phyloP scores from a whole-genome alignment of 1,140 invertebrate species.

The Colletes latitarsis region DNA sequence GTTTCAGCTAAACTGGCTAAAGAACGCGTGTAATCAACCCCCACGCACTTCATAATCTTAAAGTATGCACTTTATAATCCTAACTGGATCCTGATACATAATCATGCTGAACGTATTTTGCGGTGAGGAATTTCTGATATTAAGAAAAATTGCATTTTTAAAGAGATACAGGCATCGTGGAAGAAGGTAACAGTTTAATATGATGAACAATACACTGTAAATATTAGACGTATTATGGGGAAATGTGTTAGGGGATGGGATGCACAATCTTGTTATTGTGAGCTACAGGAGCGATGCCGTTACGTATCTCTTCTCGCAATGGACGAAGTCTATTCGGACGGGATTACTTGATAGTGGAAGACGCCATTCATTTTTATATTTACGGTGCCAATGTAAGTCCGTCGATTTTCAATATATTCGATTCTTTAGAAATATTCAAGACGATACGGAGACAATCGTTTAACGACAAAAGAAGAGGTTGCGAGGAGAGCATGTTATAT shows the following conservation, averaged over 20 bases:
- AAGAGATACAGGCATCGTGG: background rate
- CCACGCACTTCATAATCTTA: background rate
- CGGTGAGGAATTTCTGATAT: background rate
- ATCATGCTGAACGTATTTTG: background rate
- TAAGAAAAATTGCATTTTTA: constrained; percentile 8
- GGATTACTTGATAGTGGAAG: constrained; percentile 3
- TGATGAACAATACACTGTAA: constrained; percentile 1
- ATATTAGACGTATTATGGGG: constrained; percentile 6
- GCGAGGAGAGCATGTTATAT: background rate
- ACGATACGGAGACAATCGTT: background rate
- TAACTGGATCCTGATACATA: background rate
- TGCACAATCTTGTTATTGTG: constrained; percentile 35
- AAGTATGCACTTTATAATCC: background rate
- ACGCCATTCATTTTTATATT: background rate
- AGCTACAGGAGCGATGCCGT: constrained; percentile 46
- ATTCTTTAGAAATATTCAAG: constrained; percentile 5
- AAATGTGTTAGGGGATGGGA: background rate
- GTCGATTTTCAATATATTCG: background rate
- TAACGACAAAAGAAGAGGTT: background rate
- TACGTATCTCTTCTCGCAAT: background rate
- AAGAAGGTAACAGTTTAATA: constrained; percentile 27
- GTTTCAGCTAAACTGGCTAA: constrained; percentile 36
- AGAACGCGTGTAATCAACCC: constrained; percentile 9
- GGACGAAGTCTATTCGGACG: constrained; percentile 1
- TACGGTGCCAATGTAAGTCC: background rate